Base-by-base conservation (phyloP, 2,113 vertebrate species). In the Crotalus helleri region DNA sequence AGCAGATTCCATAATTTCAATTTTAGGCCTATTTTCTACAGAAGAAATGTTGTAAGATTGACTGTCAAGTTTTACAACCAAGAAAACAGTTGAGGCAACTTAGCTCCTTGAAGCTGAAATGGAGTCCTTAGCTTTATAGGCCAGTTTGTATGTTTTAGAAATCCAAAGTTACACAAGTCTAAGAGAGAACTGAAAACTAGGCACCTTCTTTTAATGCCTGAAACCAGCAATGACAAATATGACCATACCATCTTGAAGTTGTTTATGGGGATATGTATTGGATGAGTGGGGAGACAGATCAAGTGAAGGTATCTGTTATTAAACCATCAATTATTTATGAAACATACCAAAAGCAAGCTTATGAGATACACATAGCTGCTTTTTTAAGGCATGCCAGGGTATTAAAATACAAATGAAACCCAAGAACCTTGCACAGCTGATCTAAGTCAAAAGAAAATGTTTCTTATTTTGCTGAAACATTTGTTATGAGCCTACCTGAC, bases 401-500 rank as follows among this genome's bases (percentile, higher is more conserved):
- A 61, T 64, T 54, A 93, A 90, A 93, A 93, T 44, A 23, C 57
- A 86, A 89, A 87, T 3, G 58, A 91, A 96, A 93, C 53, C 94
- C 81, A 93, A 91, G 87, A 64, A 95, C 95, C 94, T 96, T 61
- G 59, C 92, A 91, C 96, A 95, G 94, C 97, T 97, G 97, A 74
- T 93, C 96, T 96, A 95, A 39, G 87, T 92, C 23, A 58, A 58
- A 95, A 94, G 93, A 89, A 93, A 93, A 94, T 96, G 64, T 96
- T 95, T 97, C 95, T 97, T 94, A 86, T 95, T 97, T 96, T 1
- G 94, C 97, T 98, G 96, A 97, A 98, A 97, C 96, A 98, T 97
- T 97, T 97, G 97, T 97, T 97, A 97, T 97, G 97, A 97, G 98
- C 98, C 98, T 98, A 98, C 98, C 98, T 98, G 98, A 98, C 98